Base-by-base conservation (phyloP, 1,140 invertebrate species). In the Saccostrea cuccullata region DNA sequence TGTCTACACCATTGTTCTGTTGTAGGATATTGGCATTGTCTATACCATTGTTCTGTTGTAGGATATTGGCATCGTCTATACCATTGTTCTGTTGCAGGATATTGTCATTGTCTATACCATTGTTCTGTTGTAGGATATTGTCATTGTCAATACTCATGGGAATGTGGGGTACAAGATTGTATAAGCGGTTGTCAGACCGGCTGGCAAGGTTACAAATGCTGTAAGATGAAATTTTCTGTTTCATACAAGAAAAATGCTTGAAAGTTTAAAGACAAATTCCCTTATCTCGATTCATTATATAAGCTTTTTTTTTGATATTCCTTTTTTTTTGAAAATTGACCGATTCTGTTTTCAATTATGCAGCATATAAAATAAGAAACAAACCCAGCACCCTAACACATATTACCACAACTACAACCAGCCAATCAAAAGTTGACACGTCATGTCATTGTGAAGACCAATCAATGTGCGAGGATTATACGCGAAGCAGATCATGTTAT, bases 391-490 rank as follows among this genome's bases (percentile, higher is more conserved):
- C 70, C 0, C n/a, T 6, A 20, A 64, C 5, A 20, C 58, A 17
- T 30, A 36, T 17, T 40, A 13, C 30, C 30, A 36, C 9, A 12
- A 26, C 70, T 12, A 77, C 70, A 23, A 30, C 12, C 23, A 73
- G 23, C 23, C 67, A 73, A 30, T 36, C 70, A 36, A 23, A 77
- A 9, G 8, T 12, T 12, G 26, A 15, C 13, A 77, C 70, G 70
- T 77, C 70, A 36, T 77, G 70, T 36, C 70, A 77, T 36, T 77
- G 70, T 30, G 26, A 30, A 12, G 70, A 77, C 70, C 70, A 36
- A 30, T 77, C 70, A 77, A 15, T 30, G 15, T 77, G 70, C 3
- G 30, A 77, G 11, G 70, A 77, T 30, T 15, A 15, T 30, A 12
- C 2, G 2, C 12, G 15, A 6, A 36, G 70, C 70, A 77, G 70